Percentiles rank a stretch among this genome's conserved stretches.
Conservation (phyloP, 2,113 vertebrate genomes). For the Ariopsis seemanni region DNA sequence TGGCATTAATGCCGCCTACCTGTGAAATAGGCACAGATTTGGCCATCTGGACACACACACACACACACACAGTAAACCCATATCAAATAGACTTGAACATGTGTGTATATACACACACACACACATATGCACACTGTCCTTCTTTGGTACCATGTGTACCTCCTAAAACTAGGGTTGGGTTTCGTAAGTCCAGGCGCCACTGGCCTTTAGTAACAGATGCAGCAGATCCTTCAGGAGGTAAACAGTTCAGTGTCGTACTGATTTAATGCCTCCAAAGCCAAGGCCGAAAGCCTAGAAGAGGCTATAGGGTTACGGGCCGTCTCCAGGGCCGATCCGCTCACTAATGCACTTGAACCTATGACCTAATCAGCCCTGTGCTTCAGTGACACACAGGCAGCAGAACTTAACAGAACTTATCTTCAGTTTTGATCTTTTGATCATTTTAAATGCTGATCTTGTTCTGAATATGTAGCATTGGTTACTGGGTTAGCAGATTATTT, state of each 20-base stretch:
- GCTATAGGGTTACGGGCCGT: constrained; percentile 44
- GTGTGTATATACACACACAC: not conserved
- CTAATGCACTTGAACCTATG: not conserved
- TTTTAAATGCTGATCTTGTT: not conserved
- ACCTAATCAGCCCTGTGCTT: constrained; percentile 11
- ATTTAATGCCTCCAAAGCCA: constrained; percentile 47
- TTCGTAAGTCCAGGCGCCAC: constrained; percentile 43
- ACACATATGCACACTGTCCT: constrained; percentile 40
- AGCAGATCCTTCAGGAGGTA: constrained; percentile 53
- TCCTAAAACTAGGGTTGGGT: constrained; percentile 39
- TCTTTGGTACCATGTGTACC: constrained; percentile 28
- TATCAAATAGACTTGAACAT: constrained; percentile 16
- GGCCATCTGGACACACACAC: constrained; percentile 25
- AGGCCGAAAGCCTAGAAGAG: constrained; percentile 38
- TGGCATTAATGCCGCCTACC: constrained; percentile 56
- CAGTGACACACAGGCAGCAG: not conserved
- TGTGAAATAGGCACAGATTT: constrained; percentile 49
- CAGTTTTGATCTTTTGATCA: not conserved
- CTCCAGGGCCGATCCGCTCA: not conserved
- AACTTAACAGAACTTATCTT: not conserved
- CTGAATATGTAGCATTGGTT: not conserved
- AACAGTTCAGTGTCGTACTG: constrained; percentile 48
- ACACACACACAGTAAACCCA: not conserved
- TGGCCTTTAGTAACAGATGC: constrained; percentile 52
- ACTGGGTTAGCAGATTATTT: not conserved